A percentile compares a stretch with the other conserved stretches of the same genome.
Conservation (phyloP, 2,113 vertebrate species). For the Plecturocebus donacophilus region DNA sequence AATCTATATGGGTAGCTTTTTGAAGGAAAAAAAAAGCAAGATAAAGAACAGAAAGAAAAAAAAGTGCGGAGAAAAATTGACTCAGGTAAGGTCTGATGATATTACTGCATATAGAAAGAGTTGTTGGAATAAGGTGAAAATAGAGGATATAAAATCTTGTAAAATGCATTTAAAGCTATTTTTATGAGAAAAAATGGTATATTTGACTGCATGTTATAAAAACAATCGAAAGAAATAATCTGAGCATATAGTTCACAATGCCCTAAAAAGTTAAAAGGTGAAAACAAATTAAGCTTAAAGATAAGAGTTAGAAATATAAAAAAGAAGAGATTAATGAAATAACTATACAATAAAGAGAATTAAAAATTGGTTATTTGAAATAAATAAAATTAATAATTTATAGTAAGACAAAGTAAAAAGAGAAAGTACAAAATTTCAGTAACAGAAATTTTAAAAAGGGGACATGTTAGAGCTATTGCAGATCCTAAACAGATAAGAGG, state of each 20-base stretch:
- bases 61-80: not conserved
- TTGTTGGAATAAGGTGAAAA: not conserved
- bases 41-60: no score
- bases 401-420: not conserved
- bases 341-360: not conserved
- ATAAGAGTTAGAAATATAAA: not conserved
- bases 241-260: not conserved
- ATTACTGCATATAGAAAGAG: not conserved
- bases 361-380: not conserved
- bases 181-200: not conserved
- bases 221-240: not conserved
- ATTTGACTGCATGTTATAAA: not conserved
- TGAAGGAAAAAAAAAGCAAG: no score
- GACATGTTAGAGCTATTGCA: not conserved
- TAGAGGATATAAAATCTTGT: not conserved
- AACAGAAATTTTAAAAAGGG: not conserved
- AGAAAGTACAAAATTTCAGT: not conserved
- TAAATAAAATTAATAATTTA: not conserved
- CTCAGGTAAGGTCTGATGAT: not conserved
- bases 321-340: not conserved
- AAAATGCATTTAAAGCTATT: not conserved
- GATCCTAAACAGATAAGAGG: not conserved
- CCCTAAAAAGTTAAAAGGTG: not conserved
- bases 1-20: not conserved
- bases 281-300: not conserved